Evolutionary conservation across 2,797 vertebrate species (phyloP).

Genomic region (Nothura maculosa): DNA sequence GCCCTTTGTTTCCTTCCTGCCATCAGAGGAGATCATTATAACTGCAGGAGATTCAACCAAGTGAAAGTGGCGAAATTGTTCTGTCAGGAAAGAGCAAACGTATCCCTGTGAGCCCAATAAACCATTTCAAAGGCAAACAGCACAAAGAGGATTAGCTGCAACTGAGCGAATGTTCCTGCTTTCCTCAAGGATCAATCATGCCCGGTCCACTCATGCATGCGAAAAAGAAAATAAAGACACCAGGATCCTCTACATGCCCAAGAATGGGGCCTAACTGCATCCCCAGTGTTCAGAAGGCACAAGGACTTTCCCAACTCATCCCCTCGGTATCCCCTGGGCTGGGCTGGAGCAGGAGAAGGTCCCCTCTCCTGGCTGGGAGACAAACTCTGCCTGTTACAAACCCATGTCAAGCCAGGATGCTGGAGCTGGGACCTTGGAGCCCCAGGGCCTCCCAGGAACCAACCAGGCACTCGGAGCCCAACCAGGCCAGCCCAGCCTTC

Average conservation of each 20-base stretch:
- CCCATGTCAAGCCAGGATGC: neutral
- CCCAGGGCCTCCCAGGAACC: neutral
- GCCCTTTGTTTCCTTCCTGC: neutral
- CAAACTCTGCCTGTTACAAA: neutral
- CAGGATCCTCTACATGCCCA: fast-evolving
- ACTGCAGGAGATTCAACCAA: neutral
- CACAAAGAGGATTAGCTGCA: neutral
- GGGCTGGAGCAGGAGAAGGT: neutral
- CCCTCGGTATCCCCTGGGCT: neutral
- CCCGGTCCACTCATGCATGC: neutral
- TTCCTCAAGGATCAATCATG: fast-evolving
- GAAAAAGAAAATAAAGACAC: neutral
- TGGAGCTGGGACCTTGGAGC: neutral
- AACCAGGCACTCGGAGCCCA: neutral
- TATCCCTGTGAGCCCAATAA: neutral
- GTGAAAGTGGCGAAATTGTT: neutral
- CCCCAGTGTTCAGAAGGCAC: neutral
- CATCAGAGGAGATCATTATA: neutral
- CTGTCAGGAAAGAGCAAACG: neutral
- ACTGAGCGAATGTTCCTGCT: neutral
- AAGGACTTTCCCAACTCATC: neutral
- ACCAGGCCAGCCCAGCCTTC: neutral
- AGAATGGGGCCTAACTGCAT: neutral
- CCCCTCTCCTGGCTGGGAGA: neutral
- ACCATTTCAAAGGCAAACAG: slow-evolving; percentile 16